These are phyloP conservation scores for Hylia prasina DNA, from an alignment of 2,113 vertebrate species.

Conservation along the genomic window DNA sequence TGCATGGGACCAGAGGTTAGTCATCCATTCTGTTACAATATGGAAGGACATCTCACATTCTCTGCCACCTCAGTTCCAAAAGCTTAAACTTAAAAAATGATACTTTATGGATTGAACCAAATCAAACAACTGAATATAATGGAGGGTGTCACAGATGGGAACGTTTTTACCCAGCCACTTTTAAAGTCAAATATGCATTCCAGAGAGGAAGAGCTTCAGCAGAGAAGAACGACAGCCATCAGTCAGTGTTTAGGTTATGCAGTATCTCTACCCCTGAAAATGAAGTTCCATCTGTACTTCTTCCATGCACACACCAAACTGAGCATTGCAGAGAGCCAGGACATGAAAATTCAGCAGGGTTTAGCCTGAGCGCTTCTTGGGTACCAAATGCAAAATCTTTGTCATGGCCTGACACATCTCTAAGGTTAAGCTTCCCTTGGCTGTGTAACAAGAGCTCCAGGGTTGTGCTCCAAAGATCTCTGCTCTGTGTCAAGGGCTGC, in stretches of 20 bases:
- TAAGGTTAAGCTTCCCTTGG: not conserved
- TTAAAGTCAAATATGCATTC: not conserved
- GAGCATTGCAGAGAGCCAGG: not conserved
- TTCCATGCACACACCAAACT: not conserved
- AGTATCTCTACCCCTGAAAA: not conserved
- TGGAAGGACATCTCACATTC: not conserved
- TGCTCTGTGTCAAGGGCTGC: not conserved
- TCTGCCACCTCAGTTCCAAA: not conserved
- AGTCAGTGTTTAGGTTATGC: not conserved
- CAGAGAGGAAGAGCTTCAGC: not conserved
- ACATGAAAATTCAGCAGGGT: not conserved
- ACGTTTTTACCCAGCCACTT: not conserved
- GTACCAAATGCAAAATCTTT: not conserved
- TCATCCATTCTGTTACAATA: not conserved
- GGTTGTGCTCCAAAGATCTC: not conserved
- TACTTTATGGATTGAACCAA: not conserved
- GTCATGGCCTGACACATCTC: not conserved
- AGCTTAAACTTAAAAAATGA: not conserved
- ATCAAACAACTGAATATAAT: not conserved
- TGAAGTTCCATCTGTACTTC: not conserved
- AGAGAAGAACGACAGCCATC: not conserved
- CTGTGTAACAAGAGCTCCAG: not conserved
- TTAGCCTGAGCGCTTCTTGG: not conserved
- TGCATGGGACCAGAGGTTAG: not conserved
- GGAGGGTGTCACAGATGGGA: not conserved